A percentile compares a stretch with the other conserved stretches of the same genome.
These are phyloP conservation scores for Malurus elegans DNA, from an alignment of 2,113 vertebrate species.

Conservation along the genomic window DNA sequence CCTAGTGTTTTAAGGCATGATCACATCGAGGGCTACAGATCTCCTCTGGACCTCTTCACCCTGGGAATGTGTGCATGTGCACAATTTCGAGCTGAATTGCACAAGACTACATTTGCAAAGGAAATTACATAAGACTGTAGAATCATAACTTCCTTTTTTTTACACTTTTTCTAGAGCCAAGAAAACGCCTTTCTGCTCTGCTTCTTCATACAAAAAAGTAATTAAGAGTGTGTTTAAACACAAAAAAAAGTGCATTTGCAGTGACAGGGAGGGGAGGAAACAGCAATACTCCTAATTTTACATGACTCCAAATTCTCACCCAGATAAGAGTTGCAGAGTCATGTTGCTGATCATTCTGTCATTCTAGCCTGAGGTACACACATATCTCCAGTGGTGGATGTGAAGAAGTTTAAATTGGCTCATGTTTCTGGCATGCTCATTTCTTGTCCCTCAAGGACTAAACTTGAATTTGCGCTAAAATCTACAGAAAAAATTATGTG, in stretches of 20 bases:
- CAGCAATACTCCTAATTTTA: neutral
- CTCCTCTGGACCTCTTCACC: neutral
- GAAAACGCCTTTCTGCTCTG: neutral
- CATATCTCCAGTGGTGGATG: neutral
- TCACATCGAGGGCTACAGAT: neutral
- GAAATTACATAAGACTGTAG: neutral
- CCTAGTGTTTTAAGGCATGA: neutral
- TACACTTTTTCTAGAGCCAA: neutral
- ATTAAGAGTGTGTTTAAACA: neutral
- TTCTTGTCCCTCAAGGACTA: neutral
- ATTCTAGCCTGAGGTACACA: neutral
- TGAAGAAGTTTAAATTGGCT: neutral
- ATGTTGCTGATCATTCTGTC: neutral
- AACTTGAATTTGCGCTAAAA: neutral
- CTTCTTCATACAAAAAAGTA: neutral
- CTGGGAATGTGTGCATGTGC: neutral
- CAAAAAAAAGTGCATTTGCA: neutral
- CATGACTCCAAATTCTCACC: neutral
- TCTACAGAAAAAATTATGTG: neutral
- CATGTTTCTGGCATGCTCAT: neutral
- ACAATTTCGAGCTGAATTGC: neutral
- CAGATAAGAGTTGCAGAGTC: neutral
- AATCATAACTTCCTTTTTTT: neutral
- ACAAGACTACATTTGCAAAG: neutral
- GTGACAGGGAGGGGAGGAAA: neutral